phyloP scores from a whole-genome alignment of 1,140 invertebrate genomes.

The Hirudo medicinalis region DNA sequence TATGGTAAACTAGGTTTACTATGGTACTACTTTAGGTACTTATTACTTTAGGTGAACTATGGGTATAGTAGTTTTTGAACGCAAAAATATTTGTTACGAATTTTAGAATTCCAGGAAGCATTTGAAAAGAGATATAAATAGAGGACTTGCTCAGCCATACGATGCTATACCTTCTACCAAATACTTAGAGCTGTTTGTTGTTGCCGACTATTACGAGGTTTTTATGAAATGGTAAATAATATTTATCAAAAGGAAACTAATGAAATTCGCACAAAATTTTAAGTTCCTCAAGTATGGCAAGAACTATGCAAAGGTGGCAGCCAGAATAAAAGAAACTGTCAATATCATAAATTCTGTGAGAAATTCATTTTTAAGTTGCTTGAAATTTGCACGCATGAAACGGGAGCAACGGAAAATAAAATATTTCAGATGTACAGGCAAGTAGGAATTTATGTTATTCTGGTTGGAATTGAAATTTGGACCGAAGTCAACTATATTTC shows the following conservation, averaged over 20 bases:
- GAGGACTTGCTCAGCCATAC: conserved; percentile 59
- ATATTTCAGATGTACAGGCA: conserved; percentile 64
- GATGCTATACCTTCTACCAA: conserved; percentile 70
- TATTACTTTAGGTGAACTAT: no score
- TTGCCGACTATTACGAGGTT: conserved; percentile 69
- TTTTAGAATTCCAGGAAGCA: no score
- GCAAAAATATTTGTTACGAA: no score
- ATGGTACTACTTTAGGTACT: no score
- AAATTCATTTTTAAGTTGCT: no score
- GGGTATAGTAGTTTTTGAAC: no score
- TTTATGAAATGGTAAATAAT: conserved; percentile 24
- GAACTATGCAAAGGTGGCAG: conserved; percentile 55
- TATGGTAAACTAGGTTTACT: no score
- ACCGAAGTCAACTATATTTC: conserved; percentile 66
- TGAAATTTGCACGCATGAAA: no score
- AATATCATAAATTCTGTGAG: conserved; percentile 83
- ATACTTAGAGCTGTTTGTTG: conserved; percentile 79
- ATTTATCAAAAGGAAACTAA: conserved; percentile 45
- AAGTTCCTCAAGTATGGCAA: conserved; percentile 39
- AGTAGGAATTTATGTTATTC: conserved; percentile 80
- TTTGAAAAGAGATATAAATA: conserved; percentile 9
- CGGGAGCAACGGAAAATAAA: no score
- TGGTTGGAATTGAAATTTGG: conserved; percentile 90
- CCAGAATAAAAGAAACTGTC: conserved; percentile 73
- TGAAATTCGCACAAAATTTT: conserved; percentile 37